Base-by-base conservation (phyloP, 2,888 invertebrate genomes). In the Baccha elongata region DNA sequence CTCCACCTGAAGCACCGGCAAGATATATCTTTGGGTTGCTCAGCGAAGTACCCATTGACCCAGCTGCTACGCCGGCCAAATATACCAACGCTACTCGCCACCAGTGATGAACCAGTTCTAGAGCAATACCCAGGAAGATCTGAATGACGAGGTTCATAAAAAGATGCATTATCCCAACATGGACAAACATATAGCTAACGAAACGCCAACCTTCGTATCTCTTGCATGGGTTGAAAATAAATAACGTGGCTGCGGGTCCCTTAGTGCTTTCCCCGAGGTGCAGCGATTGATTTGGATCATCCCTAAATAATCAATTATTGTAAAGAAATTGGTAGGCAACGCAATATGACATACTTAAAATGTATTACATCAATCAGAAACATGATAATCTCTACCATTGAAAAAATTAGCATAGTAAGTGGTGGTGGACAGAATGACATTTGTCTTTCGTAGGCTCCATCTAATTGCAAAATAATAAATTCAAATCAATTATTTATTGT, bases 51-150 rank as follows among this genome's bases (percentile, higher is more conserved):
- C 95, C 95, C 85, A 97, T 92, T 0, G 96, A 96, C 2, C 97
- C 97, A 1, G 97, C 97, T 0, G 95, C 90, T 0, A 97, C 97
- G 0, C 97, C 97, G 0, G 96, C 94, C 40, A 96, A 88, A 89
- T 98, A 98, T 29, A 98, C 95, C 10, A 95, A 91, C 0, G 95
- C 92, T 5, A 99, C 96, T 55, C 99, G 92, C 97, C 98, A 98
- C 95, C 97, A 97, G 85, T 95, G 94, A 90, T 99, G 99, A 0
- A 99, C 98, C 94, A 99, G 95, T 91, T 99, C 99, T 80, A 99
- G 91, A 0, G 99, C 98, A 8, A 98, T 94, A 0, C 99, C 99
- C 72, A 99, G 93, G 90, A 98, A 93, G 75, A 99, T 92, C 90
- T 99, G 99, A 79, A 98, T 97, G 65, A 97, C 91, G 21, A 98